Percentiles rank a stretch among this genome's conserved stretches.
phyloP scores from a whole-genome alignment of 2,797 vertebrate genomes.

The Fistularia tabacaria region DNA sequence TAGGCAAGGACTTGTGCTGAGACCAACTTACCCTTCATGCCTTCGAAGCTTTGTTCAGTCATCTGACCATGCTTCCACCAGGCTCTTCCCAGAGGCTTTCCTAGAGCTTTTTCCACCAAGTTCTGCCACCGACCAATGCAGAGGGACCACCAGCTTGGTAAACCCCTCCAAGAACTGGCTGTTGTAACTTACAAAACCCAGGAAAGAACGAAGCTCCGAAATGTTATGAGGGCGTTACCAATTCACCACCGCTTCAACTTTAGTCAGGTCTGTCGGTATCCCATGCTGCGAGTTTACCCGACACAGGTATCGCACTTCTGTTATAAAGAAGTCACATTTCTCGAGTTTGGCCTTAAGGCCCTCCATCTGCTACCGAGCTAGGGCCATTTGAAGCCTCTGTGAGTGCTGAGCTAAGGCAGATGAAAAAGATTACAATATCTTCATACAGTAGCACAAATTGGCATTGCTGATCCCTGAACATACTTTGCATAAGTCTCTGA shows the following conservation, averaged over 20 bases:
- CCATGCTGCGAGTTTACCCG: not conserved
- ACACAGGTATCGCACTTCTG: not conserved
- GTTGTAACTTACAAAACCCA: slow-evolving; percentile 5
- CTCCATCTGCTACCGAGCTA: not conserved
- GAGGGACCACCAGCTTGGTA: not conserved
- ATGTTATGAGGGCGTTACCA: not conserved
- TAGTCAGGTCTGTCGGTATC: not conserved
- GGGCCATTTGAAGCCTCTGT: too few species aligned
- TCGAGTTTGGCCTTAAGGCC: not conserved
- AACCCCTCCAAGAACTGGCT: not conserved
- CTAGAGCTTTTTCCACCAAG: rapidly evolving
- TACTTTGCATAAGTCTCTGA: slow-evolving; percentile 2
- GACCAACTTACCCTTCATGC: not conserved
- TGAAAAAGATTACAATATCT: slow-evolving; percentile 3
- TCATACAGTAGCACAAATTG: not conserved
- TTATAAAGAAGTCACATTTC: not conserved
- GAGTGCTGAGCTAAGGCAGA: not conserved
- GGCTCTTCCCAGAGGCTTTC: not conserved
- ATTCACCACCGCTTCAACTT: not conserved
- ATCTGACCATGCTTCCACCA: too few species aligned
- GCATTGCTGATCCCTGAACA: not conserved
- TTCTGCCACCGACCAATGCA: not conserved
- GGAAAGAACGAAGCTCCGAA: not conserved
- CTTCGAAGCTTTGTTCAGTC: not conserved
- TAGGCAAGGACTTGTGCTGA: not conserved